A percentile compares a stretch with the other conserved stretches of the same genome.
Conservation (phyloP, 1,140 invertebrate genomes). For the Drosophila orosa region DNA sequence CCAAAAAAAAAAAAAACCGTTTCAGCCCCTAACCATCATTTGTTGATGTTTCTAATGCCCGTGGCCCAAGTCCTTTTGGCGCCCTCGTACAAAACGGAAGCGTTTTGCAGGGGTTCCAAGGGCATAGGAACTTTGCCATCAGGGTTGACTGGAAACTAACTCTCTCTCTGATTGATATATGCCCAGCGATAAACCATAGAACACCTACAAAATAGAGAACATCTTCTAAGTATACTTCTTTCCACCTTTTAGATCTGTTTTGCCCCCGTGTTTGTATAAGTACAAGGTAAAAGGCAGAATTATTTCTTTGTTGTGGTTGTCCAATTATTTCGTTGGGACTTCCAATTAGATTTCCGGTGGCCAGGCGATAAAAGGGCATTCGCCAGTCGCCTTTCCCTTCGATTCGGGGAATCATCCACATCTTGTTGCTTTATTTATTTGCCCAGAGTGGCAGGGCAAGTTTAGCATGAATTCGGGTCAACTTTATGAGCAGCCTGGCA, state of each 20-base stretch:
- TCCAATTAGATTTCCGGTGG: conserved; percentile 32
- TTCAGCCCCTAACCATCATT: conserved; percentile 45
- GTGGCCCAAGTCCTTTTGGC: conserved; percentile 38
- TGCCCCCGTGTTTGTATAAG: not conserved
- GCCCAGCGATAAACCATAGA: not conserved
- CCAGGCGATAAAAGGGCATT: conserved; percentile 49
- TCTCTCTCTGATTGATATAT: conserved; percentile 32
- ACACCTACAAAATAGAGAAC: not conserved
- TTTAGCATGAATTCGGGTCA: conserved; percentile 82
- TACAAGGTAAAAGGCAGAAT: not conserved
- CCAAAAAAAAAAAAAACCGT: conserved; percentile 20
- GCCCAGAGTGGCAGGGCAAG: conserved; percentile 52
- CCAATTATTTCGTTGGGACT: conserved; percentile 24
- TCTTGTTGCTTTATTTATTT: conserved; percentile 79
- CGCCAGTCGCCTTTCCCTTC: conserved; percentile 10
- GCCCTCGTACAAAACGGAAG: conserved; percentile 37
- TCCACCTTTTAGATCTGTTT: not conserved
- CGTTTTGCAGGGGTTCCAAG: conserved; percentile 24
- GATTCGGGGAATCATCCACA: conserved; percentile 6
- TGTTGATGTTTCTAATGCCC: conserved; percentile 46
- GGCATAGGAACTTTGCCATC: conserved; percentile 41
- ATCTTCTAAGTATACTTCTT: not conserved
- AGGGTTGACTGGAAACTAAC: conserved; percentile 12
- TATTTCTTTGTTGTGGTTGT: conserved; percentile 1
- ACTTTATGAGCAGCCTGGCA: conserved; percentile 72